Base-by-base conservation (phyloP, 2,797 vertebrate species). In the Hoplostethus mediterraneus region DNA sequence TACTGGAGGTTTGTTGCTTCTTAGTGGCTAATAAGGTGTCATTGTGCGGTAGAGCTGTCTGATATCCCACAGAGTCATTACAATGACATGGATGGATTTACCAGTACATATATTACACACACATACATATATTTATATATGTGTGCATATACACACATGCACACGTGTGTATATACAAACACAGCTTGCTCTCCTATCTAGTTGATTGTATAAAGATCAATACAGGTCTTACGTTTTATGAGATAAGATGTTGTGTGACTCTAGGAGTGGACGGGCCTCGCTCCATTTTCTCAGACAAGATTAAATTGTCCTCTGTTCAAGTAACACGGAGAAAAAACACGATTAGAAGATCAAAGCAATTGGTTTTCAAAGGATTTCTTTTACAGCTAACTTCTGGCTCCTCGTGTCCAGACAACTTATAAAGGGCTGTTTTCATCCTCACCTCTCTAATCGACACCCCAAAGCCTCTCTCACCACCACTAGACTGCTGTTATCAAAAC, bases 1-100 rank as follows among this genome's bases (percentile, higher is more conserved):
- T 64, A 90, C 69, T 38, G 91, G 79, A 91, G 93, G 94, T 96
- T 96, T 97, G 95, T 96, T 95, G 95, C 93, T 94, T 95, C 95
- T 94, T 91, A 88, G 95, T 95, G 93, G 95, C 95, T 96, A 96
- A 95, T 89, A 95, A 94, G 94, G 95, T 96, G 95, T 95, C 94
- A 94, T 93, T 94, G 95, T 94, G 81, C 14, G 12, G 79, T 68
- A 30, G 88, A 94, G 94, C 94, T 95, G 95, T 96, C 85, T 73
- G 82, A 86, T 82, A 75, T 86, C 95, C 95, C 95, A 91, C 93
- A 93, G 95, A 95, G 93, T 93, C 95, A 93, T 92, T 84, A 85
- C 87, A 89, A 90, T 92, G 93, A 92, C 92, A 60, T 61, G 59
- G 70, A 81, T 49, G 79, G 66, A 87, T 87, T 75, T 75, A 82